Conservation (phyloP, 2,888 invertebrate species). For the Strigamia crassipes region DNA sequence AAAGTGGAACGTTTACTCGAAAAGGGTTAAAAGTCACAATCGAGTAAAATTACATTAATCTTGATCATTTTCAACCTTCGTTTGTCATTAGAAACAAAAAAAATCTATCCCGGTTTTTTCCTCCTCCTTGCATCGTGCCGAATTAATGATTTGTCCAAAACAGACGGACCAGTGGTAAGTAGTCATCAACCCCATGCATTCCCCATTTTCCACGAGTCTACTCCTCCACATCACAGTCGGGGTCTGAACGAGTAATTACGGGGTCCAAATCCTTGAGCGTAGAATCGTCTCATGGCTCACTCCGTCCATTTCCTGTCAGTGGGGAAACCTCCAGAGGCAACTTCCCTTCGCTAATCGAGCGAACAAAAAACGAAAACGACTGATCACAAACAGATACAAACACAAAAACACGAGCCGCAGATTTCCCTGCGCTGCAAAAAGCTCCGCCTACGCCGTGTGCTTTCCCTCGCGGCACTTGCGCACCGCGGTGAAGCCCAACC, state of each 20-base stretch:
- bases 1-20: conserved; percentile 29
- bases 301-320: conserved; percentile 42
- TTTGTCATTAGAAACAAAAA: background rate
- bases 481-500: conserved; percentile 12
- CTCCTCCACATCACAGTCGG: conserved; percentile 27
- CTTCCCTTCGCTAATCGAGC: conserved; percentile 42
- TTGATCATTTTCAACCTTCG: background rate
- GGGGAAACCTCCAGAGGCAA: conserved; percentile 40
- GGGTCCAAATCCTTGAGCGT: conserved; percentile 38
- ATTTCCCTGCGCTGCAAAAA: conserved; percentile 2
- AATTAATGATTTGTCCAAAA: conserved; percentile 5
- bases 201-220: conserved; percentile 10
- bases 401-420: conserved; percentile 31
- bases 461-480: background rate
- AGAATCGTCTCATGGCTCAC: conserved; percentile 36
- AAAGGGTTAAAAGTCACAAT: conserved; percentile 38
- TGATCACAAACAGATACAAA: conserved; percentile 40
- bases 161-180: background rate
- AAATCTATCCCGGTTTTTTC: background rate
- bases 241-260: conserved; percentile 35
- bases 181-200: conserved; percentile 29
- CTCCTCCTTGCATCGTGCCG: background rate
- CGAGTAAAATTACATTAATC: conserved; percentile 8
- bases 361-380: conserved; percentile 36
- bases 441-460: conserved; percentile 1